Base-by-base conservation (phyloP, 1,140 invertebrate genomes). In the Grapholita molesta region DNA sequence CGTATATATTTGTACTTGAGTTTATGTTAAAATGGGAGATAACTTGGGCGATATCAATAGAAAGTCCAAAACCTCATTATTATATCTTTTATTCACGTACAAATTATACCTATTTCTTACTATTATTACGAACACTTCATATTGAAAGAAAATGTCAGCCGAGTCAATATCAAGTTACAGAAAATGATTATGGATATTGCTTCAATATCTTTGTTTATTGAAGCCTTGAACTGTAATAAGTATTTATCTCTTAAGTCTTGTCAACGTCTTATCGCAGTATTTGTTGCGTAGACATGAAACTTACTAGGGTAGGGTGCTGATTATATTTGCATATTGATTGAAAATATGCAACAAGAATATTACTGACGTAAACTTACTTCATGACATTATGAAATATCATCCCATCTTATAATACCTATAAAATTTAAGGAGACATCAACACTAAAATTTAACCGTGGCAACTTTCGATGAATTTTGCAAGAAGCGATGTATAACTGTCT, bases 131-230 rank as follows among this genome's bases (percentile, higher is more conserved):
- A 11, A 21, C 15, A 2, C 3, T 52, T 18, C 15, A 21, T 53
- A 25, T 25, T 55, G 23, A 61, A 61, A 15, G 24, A 61, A 61
- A 61, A 61, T 28, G 25, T 28, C 55, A 61, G 0, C 55, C 12
- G 23, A 57, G 53, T 61, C 28, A 61, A 15, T 61, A 61, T 15
- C 55, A 61, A 61, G 25, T 12, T 28, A 25, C 2, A 61, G 28
- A 30, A 30, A 61, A 61, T 61, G 12, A 61, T 30, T 30, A 61
- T 15, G 15, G 25, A 61, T 61, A 30, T 61, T 61, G 55, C 55
- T 61, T 61, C 24, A 61, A 61, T 61, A n/a, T 15, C 55, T 61
- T 61, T 28, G 25, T 61, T 15, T 61, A 61, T 61, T 15, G 25
- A 28, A 61, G 24, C 53, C 53, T 57, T 57, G 55, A 30, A 61